Base-by-base conservation (phyloP, 2,113 vertebrate species). In the Callospermophilus lateralis region DNA sequence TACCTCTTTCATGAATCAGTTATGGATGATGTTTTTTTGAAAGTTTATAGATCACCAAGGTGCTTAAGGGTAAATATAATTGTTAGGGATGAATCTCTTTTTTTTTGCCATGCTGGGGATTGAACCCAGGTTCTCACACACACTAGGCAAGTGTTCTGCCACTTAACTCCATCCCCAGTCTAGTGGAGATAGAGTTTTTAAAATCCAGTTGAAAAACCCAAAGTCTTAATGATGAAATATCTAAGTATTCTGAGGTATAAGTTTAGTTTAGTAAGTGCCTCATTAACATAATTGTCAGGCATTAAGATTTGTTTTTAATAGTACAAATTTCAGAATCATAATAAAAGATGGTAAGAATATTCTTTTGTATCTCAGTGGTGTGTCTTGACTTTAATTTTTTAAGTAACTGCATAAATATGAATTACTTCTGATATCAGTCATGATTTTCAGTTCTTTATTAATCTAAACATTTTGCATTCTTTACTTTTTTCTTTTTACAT, bases 1-100 rank as follows among this genome's bases (percentile, higher is more conserved):
- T 85, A 63, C 15, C 6, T 96, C 0, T 37, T 95, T 96, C 92
- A 30, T 97, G 93, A 97, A 88, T 92, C 42, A 93, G 28, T 95
- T 95, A 84, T 68, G n/a, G 42, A 89, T 96, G 16, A 74, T n/a
- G n/a, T 93, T 92, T 24, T 83, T 76, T 92, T 94, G 58, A 95
- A 94, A 55, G n/a, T 92, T 28, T 86, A 1, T 55, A 19, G 53
- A 95, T 96, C 13, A 93, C 1, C 94, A 94, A 88, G 45, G 39
- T 95, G n/a, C n/a, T 81, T 93, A 39, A 45, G 9, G 77, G 13
- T 61, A 93, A 63, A 93, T 74, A 63, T 81, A 72, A 20, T 90
- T 97, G 77, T 86, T 12, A 87, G 13, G 53, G 53, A 55, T 4
- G 15, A 55, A 55, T 55, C 17, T 55, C 17, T 55, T 16, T 55